Conservation (phyloP, 2,797 vertebrate species). For the Mus caroli region DNA sequence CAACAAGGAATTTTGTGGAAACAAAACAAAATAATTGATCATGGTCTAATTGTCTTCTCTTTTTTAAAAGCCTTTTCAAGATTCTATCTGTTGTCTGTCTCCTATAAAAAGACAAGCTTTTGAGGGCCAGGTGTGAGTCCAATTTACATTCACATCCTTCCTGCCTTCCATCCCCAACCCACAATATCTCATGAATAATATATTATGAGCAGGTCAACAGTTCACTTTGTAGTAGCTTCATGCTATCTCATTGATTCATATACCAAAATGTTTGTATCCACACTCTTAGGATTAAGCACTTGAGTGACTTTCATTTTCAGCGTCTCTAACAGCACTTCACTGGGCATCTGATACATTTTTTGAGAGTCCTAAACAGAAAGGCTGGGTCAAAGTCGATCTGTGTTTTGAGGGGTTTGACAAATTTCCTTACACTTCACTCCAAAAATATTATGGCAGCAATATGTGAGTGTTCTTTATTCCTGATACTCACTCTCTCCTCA, state of each 20-base stretch:
- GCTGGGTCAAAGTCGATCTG: background rate
- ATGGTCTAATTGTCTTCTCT: conserved; percentile 22
- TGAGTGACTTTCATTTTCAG: background rate
- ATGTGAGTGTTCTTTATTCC: background rate
- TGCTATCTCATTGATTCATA: background rate
- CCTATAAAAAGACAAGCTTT: background rate
- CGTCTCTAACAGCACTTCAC: background rate
- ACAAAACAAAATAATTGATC: conserved; percentile 59
- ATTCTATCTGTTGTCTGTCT: background rate
- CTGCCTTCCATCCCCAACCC: background rate
- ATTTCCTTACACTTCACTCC: background rate
- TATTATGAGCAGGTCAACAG: background rate
- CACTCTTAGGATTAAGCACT: background rate
- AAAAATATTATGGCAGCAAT: background rate
- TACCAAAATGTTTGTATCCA: background rate
- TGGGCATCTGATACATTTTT: background rate
- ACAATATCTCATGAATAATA: background rate
- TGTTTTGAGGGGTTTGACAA: conserved; percentile 19
- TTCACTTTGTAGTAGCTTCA: background rate
- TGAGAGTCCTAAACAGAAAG: background rate
- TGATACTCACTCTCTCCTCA: background rate
- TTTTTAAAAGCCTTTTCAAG: conserved; percentile 37
- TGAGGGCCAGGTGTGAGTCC: background rate
- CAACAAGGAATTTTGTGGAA: conserved; percentile 47
- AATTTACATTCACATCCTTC: background rate